Conservation (phyloP, 2,888 invertebrate genomes). For the Eledone cirrhosa region DNA sequence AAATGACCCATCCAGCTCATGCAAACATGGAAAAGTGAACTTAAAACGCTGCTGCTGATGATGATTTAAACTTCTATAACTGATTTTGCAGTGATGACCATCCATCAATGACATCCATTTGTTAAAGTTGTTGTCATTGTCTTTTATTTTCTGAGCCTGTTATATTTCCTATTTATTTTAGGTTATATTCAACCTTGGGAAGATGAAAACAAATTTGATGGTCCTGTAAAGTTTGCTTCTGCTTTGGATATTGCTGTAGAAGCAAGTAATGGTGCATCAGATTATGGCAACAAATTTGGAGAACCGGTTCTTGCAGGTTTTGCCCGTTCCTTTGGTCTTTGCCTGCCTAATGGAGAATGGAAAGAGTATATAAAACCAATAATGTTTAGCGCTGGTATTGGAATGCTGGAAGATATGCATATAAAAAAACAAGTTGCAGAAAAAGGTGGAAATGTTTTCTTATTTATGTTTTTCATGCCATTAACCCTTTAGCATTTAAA, state of each 20-base stretch:
- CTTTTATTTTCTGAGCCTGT: no score
- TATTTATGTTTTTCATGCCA: no score
- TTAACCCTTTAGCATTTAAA: no score
- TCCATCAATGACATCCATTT: no score
- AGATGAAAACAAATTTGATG: slow-evolving; percentile 72
- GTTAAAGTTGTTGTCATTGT: no score
- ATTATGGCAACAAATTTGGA: slow-evolving; percentile 99
- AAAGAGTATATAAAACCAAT: slow-evolving; percentile 97
- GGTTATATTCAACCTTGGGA: slow-evolving; percentile 91
- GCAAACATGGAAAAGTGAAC: no score
- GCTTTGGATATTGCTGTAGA: slow-evolving; percentile 91
- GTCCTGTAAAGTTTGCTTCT: slow-evolving; percentile 89
- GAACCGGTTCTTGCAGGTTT: slow-evolving; percentile 94
- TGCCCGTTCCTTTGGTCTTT: slow-evolving; percentile 87
- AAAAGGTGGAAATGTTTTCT: slow-evolving; percentile 71
- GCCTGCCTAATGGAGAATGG: slow-evolving; percentile 73
- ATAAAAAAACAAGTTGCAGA: slow-evolving; percentile 80
- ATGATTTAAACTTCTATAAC: no score
- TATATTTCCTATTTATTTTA: slow-evolving; percentile 60
- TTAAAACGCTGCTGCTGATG: no score
- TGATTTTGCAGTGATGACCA: no score
- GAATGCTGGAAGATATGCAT: slow-evolving; percentile 86
- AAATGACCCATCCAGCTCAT: no score
- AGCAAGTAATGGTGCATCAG: slow-evolving; percentile 97
- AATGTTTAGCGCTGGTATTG: slow-evolving; percentile 97